Conservation (phyloP, 2,797 vertebrate genomes). For the Uromys caudimaculatus region DNA sequence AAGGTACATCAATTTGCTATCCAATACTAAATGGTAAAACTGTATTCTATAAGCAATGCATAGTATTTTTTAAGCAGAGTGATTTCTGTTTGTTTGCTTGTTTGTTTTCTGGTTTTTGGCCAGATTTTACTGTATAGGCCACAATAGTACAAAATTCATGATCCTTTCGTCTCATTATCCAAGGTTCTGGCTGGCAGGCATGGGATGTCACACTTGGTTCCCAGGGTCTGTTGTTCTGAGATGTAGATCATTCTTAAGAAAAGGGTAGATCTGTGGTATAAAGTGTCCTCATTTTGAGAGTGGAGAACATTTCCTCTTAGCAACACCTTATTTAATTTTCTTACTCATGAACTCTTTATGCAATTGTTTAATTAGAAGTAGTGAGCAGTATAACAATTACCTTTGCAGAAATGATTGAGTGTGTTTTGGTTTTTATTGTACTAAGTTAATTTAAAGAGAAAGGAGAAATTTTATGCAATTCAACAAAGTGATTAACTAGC, state of each 20-base stretch:
- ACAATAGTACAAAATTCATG: not conserved
- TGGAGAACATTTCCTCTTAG: not conserved
- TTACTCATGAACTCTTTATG: not conserved
- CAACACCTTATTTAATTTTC: not conserved
- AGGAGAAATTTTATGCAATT: not conserved
- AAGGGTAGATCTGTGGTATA: not conserved
- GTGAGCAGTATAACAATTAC: not conserved
- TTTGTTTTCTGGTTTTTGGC: not conserved
- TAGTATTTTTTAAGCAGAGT: not conserved
- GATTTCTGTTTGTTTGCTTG: not conserved
- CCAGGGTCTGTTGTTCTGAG: not conserved
- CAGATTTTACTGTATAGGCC: not conserved
- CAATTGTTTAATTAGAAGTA: not conserved
- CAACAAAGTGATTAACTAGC: not conserved
- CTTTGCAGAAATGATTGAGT: not conserved
- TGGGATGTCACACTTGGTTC: not conserved
- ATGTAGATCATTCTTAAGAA: not conserved
- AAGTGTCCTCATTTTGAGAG: not conserved
- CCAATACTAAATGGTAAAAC: not conserved
- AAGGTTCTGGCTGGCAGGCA: too few relatives aligned
- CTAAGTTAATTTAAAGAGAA: not conserved
- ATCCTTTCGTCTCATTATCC: not conserved
- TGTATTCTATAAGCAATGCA: not conserved
- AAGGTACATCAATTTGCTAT: not conserved
- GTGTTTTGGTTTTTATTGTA: not conserved